A percentile compares a stretch with the other conserved stretches of the same genome.
phyloP scores from a whole-genome alignment of 2,113 vertebrate species.

The Burhinus bistriatus region DNA sequence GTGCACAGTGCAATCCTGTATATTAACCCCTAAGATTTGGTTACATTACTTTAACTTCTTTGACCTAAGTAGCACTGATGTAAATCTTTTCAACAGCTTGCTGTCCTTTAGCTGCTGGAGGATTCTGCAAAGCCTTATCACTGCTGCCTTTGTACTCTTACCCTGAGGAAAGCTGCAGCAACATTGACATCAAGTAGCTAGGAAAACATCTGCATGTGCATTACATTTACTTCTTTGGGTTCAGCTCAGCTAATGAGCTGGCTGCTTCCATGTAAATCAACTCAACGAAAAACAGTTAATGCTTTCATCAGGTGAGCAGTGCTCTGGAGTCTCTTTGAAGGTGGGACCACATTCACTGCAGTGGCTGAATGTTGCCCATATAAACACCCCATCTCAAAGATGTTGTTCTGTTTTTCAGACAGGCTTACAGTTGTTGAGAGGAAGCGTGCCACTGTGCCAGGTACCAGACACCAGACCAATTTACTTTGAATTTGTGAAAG shows the following conservation, averaged over 20 bases:
- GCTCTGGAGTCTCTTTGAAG: constrained; percentile 71
- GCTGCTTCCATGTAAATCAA: constrained; percentile 64
- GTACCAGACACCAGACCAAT: constrained; percentile 51
- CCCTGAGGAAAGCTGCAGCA: constrained; percentile 7
- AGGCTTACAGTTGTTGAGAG: constrained; percentile 63
- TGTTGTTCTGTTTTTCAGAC: constrained; percentile 74
- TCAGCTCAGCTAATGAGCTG: constrained; percentile 63
- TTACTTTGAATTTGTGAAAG: constrained; percentile 54
- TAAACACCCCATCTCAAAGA: constrained; percentile 71
- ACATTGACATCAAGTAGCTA: constrained; percentile 39
- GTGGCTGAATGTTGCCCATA: constrained; percentile 52
- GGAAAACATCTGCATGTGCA: constrained; percentile 60
- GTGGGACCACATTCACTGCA: not conserved
- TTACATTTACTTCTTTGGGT: constrained; percentile 44
- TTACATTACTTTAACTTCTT: constrained; percentile 64
- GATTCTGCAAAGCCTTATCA: constrained; percentile 33
- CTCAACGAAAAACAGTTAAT: constrained; percentile 56
- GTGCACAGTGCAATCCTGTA: not conserved
- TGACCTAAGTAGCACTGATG: constrained; percentile 51
- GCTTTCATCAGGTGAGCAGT: constrained; percentile 71
- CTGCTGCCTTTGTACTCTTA: constrained; percentile 59
- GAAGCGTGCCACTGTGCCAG: constrained; percentile 52
- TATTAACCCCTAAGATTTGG: constrained; percentile 15
- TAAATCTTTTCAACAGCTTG: constrained; percentile 49
- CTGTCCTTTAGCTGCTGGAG: not conserved